Base-by-base conservation (phyloP, 2,113 vertebrate species). In the Scophthalmus maximus region DNA sequence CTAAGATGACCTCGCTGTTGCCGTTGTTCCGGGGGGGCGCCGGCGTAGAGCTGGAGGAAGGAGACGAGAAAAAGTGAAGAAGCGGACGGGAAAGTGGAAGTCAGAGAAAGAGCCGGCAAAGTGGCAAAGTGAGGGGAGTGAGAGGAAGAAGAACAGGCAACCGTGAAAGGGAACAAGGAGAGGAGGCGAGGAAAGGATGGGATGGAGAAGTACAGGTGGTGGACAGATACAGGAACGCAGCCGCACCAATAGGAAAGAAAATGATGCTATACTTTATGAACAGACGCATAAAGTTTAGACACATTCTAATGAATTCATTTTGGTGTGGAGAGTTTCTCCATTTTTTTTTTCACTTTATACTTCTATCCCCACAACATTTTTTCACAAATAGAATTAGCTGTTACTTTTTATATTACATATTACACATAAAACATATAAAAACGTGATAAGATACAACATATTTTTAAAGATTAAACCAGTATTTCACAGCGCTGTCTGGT, bases 1-100 rank as follows among this genome's bases (percentile, higher is more conserved):
- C 89, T 47, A 93, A 57, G 71, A 94, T 82, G 9, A 93, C 86
- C 29, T 86, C 92, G 26, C 82, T 87, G 61, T 52, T 83, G 81
- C 6, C 59, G 63, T 18, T 65, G 76, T 26, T 70, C 67, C 65
- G 84, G 26, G 65, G 36, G 1, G 82, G 73, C 1, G 49, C 79
- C 34, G 77, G 38, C 47, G 79, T 62, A 14, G 83, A 47, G 57
- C 87, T 90, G 73, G 32, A 69, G 60, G 38, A 52, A 52, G 20
- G n/a, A 68, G 46, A 68, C 40, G 61, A 42, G 40, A 47, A 36
- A 9, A 36, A 42, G 63, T 73, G 53, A 84, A 70, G 59, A 18
- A 62, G 61, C 42, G 58, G 32, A 50, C 30, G 59, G 30, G 27
- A 17, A 70, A 50, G 49, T 9, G 10, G 50, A 53, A 25, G 47